A percentile compares a stretch with the other conserved stretches of the same genome.
Conservation (phyloP, 2,888 invertebrate species). For the Callyntrura sp. region DNA sequence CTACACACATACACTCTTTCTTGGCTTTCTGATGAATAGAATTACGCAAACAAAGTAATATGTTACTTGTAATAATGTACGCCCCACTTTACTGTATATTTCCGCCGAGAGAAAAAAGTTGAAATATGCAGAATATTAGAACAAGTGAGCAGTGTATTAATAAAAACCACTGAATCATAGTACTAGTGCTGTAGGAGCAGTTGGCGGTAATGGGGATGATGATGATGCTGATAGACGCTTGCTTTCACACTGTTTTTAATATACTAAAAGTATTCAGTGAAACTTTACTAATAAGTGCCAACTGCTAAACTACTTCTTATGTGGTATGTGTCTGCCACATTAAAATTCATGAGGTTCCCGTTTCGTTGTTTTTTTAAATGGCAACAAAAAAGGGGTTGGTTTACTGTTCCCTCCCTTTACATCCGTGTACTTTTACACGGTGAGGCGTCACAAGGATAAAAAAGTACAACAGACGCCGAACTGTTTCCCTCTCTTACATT, state of each 20-base stretch:
- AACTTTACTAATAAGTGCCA: conserved; percentile 55
- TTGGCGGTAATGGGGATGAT: neutral
- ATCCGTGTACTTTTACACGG: conserved; percentile 32
- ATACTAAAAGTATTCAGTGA: conserved; percentile 28
- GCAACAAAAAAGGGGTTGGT: conserved; percentile 58
- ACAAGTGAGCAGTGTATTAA: neutral
- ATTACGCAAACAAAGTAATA: conserved; percentile 52
- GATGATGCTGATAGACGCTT: conserved; percentile 25
- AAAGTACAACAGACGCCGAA: no score
- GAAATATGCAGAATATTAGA: conserved; percentile 22
- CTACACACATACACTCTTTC: neutral
- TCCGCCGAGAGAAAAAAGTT: neutral
- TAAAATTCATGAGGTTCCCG: conserved; percentile 67
- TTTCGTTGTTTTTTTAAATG: conserved; percentile 22
- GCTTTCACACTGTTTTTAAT: conserved; percentile 6
- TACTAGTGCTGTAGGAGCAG: neutral
- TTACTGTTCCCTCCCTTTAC: conserved; percentile 33
- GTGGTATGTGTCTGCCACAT: conserved; percentile 26
- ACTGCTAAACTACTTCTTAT: conserved; percentile 33
- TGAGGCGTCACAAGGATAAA: conserved; percentile 12
- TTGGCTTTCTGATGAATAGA: conserved; percentile 42
- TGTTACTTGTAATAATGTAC: conserved; percentile 8
- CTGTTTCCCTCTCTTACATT: conserved; percentile 9
- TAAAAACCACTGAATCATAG: neutral
- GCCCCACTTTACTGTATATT: conserved; percentile 3